Conservation (phyloP, 2,797 vertebrate genomes). For the Hypotaenidia okinawae region DNA sequence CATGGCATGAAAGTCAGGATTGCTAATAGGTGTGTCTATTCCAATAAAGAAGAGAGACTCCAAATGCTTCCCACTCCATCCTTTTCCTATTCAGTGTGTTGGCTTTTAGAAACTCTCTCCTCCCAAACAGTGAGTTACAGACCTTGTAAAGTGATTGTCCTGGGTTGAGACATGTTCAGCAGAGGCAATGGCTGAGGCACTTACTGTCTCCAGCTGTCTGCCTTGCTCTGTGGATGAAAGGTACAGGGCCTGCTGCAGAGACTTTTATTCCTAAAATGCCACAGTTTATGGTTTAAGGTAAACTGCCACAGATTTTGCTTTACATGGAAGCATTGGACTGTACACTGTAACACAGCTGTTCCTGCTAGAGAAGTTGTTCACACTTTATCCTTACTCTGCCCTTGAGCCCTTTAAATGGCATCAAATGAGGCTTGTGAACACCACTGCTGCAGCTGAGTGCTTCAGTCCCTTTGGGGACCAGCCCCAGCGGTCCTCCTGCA, state of each 20-base stretch:
- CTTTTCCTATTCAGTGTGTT: background rate
- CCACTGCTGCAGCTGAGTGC: background rate
- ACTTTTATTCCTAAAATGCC: background rate
- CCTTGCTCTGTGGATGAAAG: constrained; percentile 19
- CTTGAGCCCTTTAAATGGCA: background rate
- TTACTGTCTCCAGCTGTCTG: constrained; percentile 50
- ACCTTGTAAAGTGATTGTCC: constrained; percentile 37
- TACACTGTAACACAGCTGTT: constrained; percentile 25
- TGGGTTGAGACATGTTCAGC: background rate
- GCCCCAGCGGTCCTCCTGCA: background rate
- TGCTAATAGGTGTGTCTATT: background rate
- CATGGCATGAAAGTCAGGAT: background rate
- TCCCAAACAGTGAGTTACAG: background rate
- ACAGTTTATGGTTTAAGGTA: constrained; percentile 39
- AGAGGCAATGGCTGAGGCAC: background rate
- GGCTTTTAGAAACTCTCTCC: background rate
- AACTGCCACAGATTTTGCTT: constrained; percentile 15
- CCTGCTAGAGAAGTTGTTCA: constrained; percentile 13
- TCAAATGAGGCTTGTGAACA: background rate
- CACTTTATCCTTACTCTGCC: constrained; percentile 10
- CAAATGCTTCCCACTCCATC: constrained; percentile 23
- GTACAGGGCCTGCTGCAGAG: background rate
- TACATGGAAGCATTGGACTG: background rate
- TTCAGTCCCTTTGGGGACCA: background rate
- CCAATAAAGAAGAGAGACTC: constrained; percentile 15